A percentile compares a stretch with the other conserved stretches of the same genome.
Evolutionary conservation across 1,140 invertebrate species (phyloP).

Genomic region (Bombyx mori): ASM3026992v2 NC_085110.1:17548501-17549000

Average conservation of each 20-base stretch:
- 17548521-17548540: no score
- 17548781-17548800: no score
- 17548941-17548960: conserved; percentile 2
- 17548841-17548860: no score
- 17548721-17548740: conserved; percentile 83
- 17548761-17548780: not conserved
- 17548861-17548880: no score
- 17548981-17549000: conserved; percentile 91
- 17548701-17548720: conserved; percentile 90
- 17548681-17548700: conserved; percentile 97
- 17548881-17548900: no score
- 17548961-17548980: conserved; percentile 92
- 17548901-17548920: no score
- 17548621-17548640: conserved; percentile 95
- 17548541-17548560: not conserved
- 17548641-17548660: conserved; percentile 89
- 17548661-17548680: conserved; percentile 92
- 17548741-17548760: not conserved
- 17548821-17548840: no score
- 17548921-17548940: no score
- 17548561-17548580: conserved; percentile 78
- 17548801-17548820: no score
- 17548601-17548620: conserved; percentile 93
- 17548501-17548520: not conserved
- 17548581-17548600: conserved; percentile 90